Conservation (phyloP, 53 echinoderm and acorn worm species). For the Arbacia lixula region DNA sequence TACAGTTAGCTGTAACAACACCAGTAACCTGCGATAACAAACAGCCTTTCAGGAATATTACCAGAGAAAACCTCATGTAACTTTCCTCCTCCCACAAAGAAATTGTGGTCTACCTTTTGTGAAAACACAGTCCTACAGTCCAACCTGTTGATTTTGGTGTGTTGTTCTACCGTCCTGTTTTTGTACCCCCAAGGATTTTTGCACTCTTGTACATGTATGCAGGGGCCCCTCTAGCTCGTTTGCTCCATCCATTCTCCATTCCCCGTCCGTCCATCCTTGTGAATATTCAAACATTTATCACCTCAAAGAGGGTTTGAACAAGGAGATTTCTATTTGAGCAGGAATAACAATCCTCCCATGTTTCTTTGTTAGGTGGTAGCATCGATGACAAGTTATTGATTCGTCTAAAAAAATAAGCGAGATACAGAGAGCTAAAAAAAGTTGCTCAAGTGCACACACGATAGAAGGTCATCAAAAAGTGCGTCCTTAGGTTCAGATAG, state of each 20-base stretch:
- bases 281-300: too few species aligned
- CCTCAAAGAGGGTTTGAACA: too few species aligned
- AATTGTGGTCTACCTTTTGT: neutral
- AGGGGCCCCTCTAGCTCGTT: neutral
- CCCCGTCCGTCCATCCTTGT: neutral
- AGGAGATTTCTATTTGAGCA: too few species aligned
- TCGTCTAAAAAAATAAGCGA: too few species aligned
- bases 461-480: too few species aligned
- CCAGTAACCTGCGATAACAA: slow-evolving; percentile 23
- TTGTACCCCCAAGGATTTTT: slow-evolving; percentile 3
- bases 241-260: neutral
- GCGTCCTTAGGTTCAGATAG: too few species aligned
- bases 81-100: neutral
- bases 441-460: too few species aligned
- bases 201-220: neutral
- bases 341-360: too few species aligned
- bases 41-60: neutral
- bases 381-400: too few species aligned
- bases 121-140: neutral
- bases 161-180: neutral
- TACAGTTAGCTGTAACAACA: slow-evolving; percentile 18
- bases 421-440: too few species aligned
- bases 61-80: neutral
- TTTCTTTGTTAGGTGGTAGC: too few species aligned
- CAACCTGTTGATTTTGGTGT: neutral